Evolutionary conservation across 64 coral and sea anemone genomes (phyloP).

Genomic region (Dendronephthya gigantea): DNA sequence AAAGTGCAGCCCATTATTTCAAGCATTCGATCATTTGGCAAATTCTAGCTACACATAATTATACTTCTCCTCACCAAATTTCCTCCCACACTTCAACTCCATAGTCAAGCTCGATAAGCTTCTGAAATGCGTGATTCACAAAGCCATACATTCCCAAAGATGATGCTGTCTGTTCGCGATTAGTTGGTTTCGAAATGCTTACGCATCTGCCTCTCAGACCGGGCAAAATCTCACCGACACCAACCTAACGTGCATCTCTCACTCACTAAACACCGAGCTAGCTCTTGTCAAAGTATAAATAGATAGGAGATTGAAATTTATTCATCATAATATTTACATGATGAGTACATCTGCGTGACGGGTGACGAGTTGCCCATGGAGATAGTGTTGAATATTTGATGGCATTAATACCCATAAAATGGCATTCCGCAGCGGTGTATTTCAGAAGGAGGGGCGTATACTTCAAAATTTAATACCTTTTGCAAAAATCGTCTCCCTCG

Average conservation of each 20-base stretch:
- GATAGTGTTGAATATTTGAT: background rate
- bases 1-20: no score
- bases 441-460: no score
- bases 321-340: background rate
- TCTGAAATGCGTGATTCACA: slow-evolving; percentile 81
- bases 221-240: background rate
- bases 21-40: no score
- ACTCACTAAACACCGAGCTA: background rate
- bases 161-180: background rate
- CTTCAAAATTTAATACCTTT: no score
- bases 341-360: background rate
- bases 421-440: no score
- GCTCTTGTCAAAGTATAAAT: background rate
- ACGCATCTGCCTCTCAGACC: background rate
- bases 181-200: background rate
- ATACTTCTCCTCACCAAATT: slow-evolving; percentile 76
- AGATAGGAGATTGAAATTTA: background rate
- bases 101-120: slow-evolving; percentile 65
- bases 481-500: no score
- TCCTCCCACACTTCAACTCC: slow-evolving; percentile 72
- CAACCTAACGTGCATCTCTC: background rate
- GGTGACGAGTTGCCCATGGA: background rate
- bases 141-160: slow-evolving; percentile 73
- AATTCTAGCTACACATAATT: no score
- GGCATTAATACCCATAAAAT: background rate